Base-by-base conservation (phyloP, 2,113 vertebrate species). In the Acanthochromis polyacanthus region DNA sequence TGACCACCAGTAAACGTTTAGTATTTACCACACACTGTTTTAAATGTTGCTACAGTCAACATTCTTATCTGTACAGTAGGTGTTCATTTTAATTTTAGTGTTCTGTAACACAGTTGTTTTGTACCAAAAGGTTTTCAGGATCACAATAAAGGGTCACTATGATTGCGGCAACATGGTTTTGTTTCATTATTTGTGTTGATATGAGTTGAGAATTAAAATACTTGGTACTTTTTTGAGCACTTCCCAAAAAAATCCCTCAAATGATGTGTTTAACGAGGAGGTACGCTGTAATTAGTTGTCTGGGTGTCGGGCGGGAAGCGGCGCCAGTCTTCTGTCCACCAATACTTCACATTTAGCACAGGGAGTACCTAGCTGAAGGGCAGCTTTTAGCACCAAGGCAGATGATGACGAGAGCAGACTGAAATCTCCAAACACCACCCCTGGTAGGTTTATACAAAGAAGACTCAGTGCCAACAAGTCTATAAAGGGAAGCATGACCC, bases 121-220 rank as follows among this genome's bases (percentile, higher is more conserved):
- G 50, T 88, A 89, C 59, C 43, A 59, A 73, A 87, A 75, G 20
- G 69, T 75, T 84, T 79, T 75, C 43, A 78, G 57, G 56, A 80
- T 83, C 67, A 81, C 51, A 91, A 87, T 89, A 92, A 92, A 92
- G 43, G 12, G 43, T 68, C 82, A 80, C 57, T 46, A 36, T 52
- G 16, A 32, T 75, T 57, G 58, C 65, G 69, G 32, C 59, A 58
- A 56, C 23, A 48, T 6, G 38, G 2, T 57, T 69, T 52, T 28
- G 19, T 22, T 25, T 25, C 25, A 25, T 25, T 25, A 25, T 25
- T 25, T 25, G 25, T 25, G 25, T 25, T 25, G 3, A 25, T 25
- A 25, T 25, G 25, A 3, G 25, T 43, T 43, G 8, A 43, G 4
- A 15, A 43, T 3, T 43, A 12, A 43, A 43, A 15, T 43, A 43